Conservation (phyloP, 2,113 vertebrate species). For the Oriolus oriolus region DNA sequence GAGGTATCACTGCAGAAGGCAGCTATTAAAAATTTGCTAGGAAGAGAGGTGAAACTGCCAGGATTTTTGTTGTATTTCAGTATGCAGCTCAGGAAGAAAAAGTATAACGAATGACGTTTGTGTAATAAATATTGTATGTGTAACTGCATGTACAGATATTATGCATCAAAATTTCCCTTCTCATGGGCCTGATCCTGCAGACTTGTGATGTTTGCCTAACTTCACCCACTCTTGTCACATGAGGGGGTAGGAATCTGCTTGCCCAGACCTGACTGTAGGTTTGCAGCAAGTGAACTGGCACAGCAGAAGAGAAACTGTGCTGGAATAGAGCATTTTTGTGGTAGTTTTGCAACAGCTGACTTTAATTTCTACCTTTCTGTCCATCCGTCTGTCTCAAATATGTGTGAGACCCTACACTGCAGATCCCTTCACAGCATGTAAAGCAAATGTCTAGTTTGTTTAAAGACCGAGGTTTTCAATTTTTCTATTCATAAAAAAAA, state of each 20-base stretch:
- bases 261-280: background rate
- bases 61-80: background rate
- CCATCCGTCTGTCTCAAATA: background rate
- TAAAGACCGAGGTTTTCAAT: background rate
- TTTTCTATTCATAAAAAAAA: background rate
- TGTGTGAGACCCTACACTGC: background rate
- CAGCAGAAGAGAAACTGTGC: background rate
- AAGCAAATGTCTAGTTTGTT: background rate
- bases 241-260: background rate
- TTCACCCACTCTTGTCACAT: background rate
- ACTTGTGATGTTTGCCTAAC: background rate
- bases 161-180: background rate
- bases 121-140: background rate
- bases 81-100: background rate
- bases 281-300: background rate
- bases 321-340: background rate
- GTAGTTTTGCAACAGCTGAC: background rate
- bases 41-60: background rate
- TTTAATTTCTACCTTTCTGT: background rate
- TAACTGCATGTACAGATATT: background rate
- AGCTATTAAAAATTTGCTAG: conserved; percentile 13
- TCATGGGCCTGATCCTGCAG: background rate
- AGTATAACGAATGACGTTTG: background rate
- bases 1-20: background rate
- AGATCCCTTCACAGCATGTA: background rate